Conservation (phyloP, 2,797 vertebrate species). For the Synaphobranchus kaupii region DNA sequence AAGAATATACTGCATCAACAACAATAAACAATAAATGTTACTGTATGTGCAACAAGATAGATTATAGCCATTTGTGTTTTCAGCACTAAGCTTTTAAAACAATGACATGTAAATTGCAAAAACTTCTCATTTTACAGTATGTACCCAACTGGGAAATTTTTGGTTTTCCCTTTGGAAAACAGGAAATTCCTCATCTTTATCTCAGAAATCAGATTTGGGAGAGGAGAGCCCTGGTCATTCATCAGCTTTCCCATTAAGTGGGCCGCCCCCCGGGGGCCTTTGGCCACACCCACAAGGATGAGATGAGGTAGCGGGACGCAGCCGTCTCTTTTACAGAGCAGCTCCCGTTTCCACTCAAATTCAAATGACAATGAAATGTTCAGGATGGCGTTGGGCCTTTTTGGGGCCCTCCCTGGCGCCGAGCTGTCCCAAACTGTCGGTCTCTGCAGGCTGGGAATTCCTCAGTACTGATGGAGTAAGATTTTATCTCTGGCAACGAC, state of each 20-base stretch:
- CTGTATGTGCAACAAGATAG: background rate
- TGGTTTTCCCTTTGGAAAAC: background rate
- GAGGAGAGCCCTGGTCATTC: background rate
- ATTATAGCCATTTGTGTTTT: background rate
- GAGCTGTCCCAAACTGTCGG: background rate
- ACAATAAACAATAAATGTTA: background rate
- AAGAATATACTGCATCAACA: background rate
- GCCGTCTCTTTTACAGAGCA: too few species aligned
- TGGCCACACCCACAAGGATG: too few species aligned
- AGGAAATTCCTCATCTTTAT: background rate
- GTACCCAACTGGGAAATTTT: background rate
- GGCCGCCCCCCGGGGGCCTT: too few species aligned
- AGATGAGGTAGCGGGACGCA: background rate
- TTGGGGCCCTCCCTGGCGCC: background rate
- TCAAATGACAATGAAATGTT: background rate
- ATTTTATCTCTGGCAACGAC: conserved; percentile 4
- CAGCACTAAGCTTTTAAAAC: background rate
- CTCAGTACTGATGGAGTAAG: conserved; percentile 13
- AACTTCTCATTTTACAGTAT: too few species aligned
- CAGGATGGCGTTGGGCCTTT: background rate
- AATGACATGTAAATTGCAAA: background rate
- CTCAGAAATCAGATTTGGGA: background rate
- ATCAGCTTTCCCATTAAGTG: background rate
- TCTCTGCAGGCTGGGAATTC: conserved; percentile 21
- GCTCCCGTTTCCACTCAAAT: too few species aligned